Conservation (phyloP, 2,888 invertebrate genomes). For the Polyommatus icarus region DNA sequence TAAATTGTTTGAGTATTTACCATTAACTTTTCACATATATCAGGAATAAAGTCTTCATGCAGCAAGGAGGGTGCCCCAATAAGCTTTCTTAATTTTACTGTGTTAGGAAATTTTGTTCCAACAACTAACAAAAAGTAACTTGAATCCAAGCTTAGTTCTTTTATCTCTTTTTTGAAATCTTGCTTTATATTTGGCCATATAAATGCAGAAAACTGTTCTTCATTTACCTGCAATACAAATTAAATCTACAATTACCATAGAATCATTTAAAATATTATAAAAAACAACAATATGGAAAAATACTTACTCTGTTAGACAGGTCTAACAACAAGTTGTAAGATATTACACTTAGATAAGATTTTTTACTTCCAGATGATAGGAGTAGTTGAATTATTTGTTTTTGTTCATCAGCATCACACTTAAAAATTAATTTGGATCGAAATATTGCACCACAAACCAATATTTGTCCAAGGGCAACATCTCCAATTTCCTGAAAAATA, state of each 20-base stretch:
- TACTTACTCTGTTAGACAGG: conserved; percentile 77
- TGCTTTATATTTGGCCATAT: conserved; percentile 82
- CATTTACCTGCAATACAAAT: conserved; percentile 61
- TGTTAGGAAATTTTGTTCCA: conserved; percentile 63
- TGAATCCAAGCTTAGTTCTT: conserved; percentile 83
- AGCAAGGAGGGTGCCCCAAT: conserved; percentile 80
- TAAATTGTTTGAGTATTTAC: conserved; percentile 62
- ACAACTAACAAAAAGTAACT: conserved; percentile 81
- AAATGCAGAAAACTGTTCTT: conserved; percentile 75
- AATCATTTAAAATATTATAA: conserved; percentile 1
- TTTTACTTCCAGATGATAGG: conserved; percentile 79
- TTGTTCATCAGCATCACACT: conserved; percentile 72
- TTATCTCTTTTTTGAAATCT: conserved; percentile 82
- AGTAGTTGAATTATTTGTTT: conserved; percentile 60
- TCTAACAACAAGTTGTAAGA: conserved; percentile 82
- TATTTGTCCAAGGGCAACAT: conserved; percentile 86
- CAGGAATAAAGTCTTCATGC: conserved; percentile 78
- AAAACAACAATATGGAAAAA: not conserved
- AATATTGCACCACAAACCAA: conserved; percentile 86
- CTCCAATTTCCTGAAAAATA: conserved; percentile 84
- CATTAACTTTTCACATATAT: conserved; percentile 82
- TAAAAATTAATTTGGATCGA: conserved; percentile 81
- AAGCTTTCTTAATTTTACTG: conserved; percentile 78
- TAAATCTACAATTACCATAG: too few relatives aligned
- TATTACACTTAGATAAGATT: conserved; percentile 82